Base-by-base conservation (phyloP, 2,797 vertebrate species). In the Allenopithecus nigroviridis region DNA sequence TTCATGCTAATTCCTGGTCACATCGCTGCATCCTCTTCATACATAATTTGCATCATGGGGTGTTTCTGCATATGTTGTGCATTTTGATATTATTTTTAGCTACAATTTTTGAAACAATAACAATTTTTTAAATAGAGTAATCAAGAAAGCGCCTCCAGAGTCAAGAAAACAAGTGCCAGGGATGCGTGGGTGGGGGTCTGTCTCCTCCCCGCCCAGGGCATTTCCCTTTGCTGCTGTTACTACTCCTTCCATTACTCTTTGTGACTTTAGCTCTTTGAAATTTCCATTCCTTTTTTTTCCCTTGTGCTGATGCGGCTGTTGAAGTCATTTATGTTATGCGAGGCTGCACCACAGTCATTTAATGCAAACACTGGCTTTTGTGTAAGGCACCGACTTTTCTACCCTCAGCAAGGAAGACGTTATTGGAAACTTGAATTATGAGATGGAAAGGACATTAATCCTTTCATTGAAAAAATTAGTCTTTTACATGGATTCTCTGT, bases 111-210 rank as follows among this genome's bases (percentile, higher is more conserved):
- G 24, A 75, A 92, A 93, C 85, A 97, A 89, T 55, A 97, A 55
- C 80, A 91, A 76, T 87, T 96, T 98, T 98, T 95, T 72, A 97
- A 98, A 91, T 89, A 98, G 97, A 92, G 96, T 97, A 98, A 97
- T 97, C 81, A 98, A 96, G 98, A 97, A 97, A 98, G 93, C 89
- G 95, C 96, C 96, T 83, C 97, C 89, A 90, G 97, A 94, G 90
- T 78, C 96, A 72, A 91, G 96, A 94, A 96, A 95, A 41, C 72
- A 57, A 98, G 72, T 2, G 0, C 92, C 80, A 91, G 95, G 80
- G 68, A n/a, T 55, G 48, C 8, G 88, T 84, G 16, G 61, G 61
- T 33, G 90, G 59, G 79, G 33, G 16, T 81, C 85, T 78, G 30
- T 59, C 83, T 97, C 79, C 41, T 48, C 93, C 96, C 91, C 84